Evolutionary conservation across 2,113 vertebrate genomes (phyloP), one percentile per base, ranked within the genome.

Genomic region (Catharus minimus): DNA sequence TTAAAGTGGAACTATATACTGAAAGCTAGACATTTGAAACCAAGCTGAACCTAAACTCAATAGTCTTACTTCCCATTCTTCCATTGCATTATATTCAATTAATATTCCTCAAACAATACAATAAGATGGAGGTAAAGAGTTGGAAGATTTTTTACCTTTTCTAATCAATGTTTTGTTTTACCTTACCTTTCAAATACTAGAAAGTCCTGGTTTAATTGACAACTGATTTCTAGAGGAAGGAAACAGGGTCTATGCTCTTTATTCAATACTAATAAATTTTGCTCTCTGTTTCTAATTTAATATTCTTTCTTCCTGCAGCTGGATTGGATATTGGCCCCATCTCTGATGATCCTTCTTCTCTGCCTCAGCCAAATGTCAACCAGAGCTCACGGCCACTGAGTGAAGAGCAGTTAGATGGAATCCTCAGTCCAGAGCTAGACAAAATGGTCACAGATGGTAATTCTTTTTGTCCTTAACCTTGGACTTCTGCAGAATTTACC

Each of bases 391-490:
- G 98, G n/a, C 88, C 97, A 3, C 52, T 98, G 81, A 98, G 98
- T 75, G 99, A 99, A 38, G 99, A 99, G 85, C 98, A 98, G 43
- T 95, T 99, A 46, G 99, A 99, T n/a, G 98, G 98, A 72, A 99
- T 99, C 92, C 97, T 99, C 82, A 99, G 99, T 92, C 99, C 99
- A 84, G 99, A 99, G 76, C 97, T 99, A 36, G 99, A 99, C 97
- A 99, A 98, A 97, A 99, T 99, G 98, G 99, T 99, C 93, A 98
- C 98, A 82, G 99, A 99, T 28, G 99, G 99, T 99, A 97, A 98
- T 98, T 72, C 47, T 58, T 55, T 85, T 92, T 92, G 75, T 88
- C 71, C 69, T 92, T 86, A 36, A 71, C 65, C 60, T 95, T 83
- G 61, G 20, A 82, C 85, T 95, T 90, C 57, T 84, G 26, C 89